These are phyloP conservation scores for Phaethornis superciliosus DNA, from an alignment of 2,113 vertebrate genomes.

Conservation along the genomic window DNA sequence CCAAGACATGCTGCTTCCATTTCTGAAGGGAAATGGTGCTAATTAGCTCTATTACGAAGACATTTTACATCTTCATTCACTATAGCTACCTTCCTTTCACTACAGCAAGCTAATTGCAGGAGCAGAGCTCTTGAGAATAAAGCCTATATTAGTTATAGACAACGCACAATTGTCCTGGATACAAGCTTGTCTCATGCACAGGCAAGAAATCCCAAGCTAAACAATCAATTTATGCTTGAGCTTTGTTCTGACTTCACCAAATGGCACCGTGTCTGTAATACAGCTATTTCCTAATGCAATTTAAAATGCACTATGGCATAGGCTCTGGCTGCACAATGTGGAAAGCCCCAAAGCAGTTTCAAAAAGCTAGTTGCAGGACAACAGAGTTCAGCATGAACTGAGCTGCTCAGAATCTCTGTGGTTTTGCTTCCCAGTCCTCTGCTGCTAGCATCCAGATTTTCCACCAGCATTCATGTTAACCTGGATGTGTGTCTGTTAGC, in stretches of 20 bases:
- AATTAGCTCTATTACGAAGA: constrained; percentile 18
- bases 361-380: not conserved
- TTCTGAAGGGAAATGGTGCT: constrained; percentile 4
- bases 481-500: not conserved
- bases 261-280: not conserved
- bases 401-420: not conserved
- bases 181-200: not conserved
- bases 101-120: not conserved
- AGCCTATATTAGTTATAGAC: not conserved
- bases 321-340: not conserved
- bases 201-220: not conserved
- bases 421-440: not conserved
- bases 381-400: fast-evolving
- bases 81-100: not conserved
- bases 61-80: not conserved
- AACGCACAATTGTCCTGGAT: not conserved
- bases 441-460: not conserved
- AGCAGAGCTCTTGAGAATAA: not conserved
- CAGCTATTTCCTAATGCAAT: not conserved
- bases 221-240: not conserved
- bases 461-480: not conserved
- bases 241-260: not conserved
- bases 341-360: not conserved
- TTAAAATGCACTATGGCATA: not conserved
- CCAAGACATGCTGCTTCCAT: not conserved